phyloP scores from a whole-genome alignment of 1,140 invertebrate species.

The Brachionus calyciflorus region DNA sequence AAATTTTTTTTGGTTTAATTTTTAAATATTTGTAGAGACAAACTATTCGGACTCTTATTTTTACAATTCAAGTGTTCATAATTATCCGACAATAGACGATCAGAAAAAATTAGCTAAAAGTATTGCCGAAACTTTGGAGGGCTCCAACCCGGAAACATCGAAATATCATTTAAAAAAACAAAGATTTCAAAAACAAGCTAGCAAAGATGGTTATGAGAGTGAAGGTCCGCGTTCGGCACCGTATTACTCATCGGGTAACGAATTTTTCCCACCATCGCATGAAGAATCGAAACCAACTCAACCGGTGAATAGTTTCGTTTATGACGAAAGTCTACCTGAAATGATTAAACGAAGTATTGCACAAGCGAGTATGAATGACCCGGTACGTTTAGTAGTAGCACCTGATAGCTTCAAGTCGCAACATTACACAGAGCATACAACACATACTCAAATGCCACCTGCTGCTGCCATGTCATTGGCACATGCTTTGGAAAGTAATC shows the following conservation, averaged over 20 bases:
- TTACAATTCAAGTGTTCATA: constrained; percentile 8
- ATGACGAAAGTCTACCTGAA: constrained; percentile 39
- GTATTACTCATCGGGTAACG: background rate
- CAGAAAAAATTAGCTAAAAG: constrained; percentile 39
- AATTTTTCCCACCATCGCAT: constrained; percentile 21
- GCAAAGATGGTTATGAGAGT: constrained; percentile 34
- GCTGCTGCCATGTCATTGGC: constrained; percentile 35
- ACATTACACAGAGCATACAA: constrained; percentile 42
- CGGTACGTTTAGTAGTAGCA: constrained; percentile 16
- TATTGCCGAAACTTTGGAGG: constrained; percentile 23
- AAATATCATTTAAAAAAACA: constrained; percentile 44
- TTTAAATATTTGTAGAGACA: background rate
- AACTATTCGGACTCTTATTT: constrained; percentile 46
- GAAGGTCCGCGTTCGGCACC: background rate
- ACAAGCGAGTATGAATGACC: constrained; percentile 25
- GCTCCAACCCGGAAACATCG: constrained; percentile 12
- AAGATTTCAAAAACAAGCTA: constrained; percentile 31
- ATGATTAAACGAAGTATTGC: constrained; percentile 41
- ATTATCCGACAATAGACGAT: constrained; percentile 45
- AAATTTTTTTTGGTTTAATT: background rate
- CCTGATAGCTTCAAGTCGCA: constrained; percentile 32
- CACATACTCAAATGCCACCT: constrained; percentile 44
- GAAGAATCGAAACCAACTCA: background rate
- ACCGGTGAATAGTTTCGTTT: background rate
- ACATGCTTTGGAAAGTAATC: background rate